Evolutionary conservation across 2,113 vertebrate species (phyloP).

Genomic region (Apodemus sylvaticus): DNA sequence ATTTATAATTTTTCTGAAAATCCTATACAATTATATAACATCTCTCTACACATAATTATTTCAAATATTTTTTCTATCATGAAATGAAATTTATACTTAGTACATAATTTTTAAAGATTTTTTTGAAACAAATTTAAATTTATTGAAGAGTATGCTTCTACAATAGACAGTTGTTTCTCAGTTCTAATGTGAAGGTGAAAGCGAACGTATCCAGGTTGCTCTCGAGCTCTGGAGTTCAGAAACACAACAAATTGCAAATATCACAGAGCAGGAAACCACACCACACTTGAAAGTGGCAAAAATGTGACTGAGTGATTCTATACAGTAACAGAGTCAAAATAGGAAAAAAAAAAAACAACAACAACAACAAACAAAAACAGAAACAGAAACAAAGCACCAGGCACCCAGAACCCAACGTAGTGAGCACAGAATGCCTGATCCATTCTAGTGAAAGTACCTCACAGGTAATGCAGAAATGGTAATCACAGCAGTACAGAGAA

Average conservation of each 20-base stretch:
- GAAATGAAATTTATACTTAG: constrained; percentile 58
- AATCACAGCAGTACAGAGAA: constrained; percentile 42
- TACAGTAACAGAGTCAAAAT: not conserved
- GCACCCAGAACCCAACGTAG: constrained; percentile 80
- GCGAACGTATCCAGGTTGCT: not conserved
- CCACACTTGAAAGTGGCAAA: not conserved
- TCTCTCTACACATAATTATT: constrained; percentile 43
- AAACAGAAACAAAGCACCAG: not conserved
- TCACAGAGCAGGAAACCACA: not conserved
- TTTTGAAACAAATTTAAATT: constrained; percentile 9
- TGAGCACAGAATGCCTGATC: constrained; percentile 70
- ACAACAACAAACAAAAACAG: not conserved
- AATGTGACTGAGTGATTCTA: not conserved
- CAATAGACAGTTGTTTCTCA: not conserved
- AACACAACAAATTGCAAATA: not conserved
- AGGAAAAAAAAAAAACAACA: not conserved
- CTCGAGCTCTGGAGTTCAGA: not conserved
- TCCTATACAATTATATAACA: constrained; percentile 64
- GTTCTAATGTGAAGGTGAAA: not conserved
- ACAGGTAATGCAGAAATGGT: not conserved
- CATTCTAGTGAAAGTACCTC: constrained; percentile 77
- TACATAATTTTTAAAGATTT: not conserved
- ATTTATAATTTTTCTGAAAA: constrained; percentile 55
- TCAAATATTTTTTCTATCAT: constrained; percentile 65
- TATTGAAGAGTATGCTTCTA: not conserved